Percentiles rank a stretch among this genome's conserved stretches.
Conservation (phyloP, 1,140 invertebrate genomes). For the Sipha flava region DNA sequence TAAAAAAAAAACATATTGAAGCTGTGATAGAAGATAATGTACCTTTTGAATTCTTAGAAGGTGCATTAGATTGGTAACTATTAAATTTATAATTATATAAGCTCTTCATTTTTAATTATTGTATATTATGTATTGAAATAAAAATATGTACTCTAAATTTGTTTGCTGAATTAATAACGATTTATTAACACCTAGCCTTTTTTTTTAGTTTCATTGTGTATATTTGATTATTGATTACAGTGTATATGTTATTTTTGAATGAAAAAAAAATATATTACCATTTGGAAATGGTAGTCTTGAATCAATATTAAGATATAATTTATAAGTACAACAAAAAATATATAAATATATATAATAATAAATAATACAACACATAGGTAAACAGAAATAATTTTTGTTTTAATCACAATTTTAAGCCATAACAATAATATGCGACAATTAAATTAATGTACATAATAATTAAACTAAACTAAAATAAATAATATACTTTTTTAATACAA, state of each 20-base stretch:
- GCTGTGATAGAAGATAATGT: constrained; percentile 5
- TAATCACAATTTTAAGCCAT: constrained; percentile 25
- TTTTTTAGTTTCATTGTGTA: too few species aligned
- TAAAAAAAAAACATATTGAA: constrained; percentile 25
- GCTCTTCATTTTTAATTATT: not conserved
- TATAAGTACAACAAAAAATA: not conserved
- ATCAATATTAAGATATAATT: too few species aligned
- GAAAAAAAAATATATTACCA: too few species aligned
- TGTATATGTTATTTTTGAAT: too few species aligned
- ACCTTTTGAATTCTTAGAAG: constrained; percentile 29
- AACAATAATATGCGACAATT: constrained; percentile 1
- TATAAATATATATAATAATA: not conserved
- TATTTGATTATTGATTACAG: too few species aligned
- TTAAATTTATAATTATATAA: not conserved
- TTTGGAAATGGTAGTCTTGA: too few species aligned
- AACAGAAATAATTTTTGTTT: constrained; percentile 23
- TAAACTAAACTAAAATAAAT: not conserved
- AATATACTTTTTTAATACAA: constrained; percentile 4
- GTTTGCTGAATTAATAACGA: too few species aligned
- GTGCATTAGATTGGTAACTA: constrained; percentile 23
- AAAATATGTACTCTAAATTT: too few species aligned
- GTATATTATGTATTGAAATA: not conserved
- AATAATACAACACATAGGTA: not conserved
- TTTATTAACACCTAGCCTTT: too few species aligned
- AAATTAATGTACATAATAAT: not conserved